Conservation (phyloP, 2,113 vertebrate genomes). For the Pteropus alecto region DNA sequence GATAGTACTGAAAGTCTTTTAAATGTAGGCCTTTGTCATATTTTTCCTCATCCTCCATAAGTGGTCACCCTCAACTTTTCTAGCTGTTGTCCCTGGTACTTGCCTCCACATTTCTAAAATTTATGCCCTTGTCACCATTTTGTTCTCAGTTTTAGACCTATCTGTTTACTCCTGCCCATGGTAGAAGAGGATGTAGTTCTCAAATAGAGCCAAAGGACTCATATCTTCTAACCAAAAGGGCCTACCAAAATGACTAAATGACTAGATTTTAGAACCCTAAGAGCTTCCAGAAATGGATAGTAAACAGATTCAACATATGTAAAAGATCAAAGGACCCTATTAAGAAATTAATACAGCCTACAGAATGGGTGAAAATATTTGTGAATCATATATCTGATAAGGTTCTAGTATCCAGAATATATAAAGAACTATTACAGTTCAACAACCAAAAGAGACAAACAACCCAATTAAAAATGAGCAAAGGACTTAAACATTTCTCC, state of each 20-base stretch:
- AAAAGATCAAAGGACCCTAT: neutral
- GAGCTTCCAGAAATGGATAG: neutral
- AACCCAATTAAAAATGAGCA: neutral
- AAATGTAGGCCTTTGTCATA: neutral
- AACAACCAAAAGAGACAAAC: neutral
- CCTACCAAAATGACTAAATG: neutral
- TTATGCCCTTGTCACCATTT: neutral
- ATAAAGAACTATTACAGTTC: neutral
- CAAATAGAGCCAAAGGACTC: neutral
- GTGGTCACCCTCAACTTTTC: neutral
- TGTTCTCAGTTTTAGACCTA: neutral
- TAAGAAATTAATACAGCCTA: neutral
- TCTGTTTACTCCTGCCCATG: neutral
- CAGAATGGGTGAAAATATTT: neutral
- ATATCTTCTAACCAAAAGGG: neutral
- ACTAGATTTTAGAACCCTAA: neutral
- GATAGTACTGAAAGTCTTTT: neutral
- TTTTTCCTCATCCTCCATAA: neutral
- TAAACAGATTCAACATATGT: neutral
- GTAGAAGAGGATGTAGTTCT: neutral
- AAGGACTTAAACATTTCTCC: neutral
- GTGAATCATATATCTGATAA: neutral
- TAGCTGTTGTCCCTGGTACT: neutral
- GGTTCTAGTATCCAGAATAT: neutral
- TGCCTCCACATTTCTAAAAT: neutral